A percentile compares a stretch with the other conserved stretches of the same genome.
Conservation (phyloP, 2,113 vertebrate species). For the Macaca nemestrina region DNA sequence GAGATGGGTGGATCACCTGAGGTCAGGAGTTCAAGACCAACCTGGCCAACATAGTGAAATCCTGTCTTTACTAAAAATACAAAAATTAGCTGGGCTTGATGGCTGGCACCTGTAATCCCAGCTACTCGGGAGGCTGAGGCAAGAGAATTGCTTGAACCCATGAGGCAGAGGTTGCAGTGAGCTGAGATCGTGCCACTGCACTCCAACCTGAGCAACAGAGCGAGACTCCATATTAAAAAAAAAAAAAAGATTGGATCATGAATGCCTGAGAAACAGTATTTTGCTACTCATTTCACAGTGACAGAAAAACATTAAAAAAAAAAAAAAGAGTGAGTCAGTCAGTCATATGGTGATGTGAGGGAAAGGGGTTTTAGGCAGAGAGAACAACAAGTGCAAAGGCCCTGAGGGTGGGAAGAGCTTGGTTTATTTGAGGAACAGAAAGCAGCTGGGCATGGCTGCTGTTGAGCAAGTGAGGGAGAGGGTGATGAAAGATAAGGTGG, state of each 20-base stretch:
- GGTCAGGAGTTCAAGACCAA: too few species aligned
- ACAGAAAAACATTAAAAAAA: not conserved
- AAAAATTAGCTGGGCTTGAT: too few species aligned
- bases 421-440: slow-evolving; percentile 16
- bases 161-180: too few species aligned
- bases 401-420: not conserved
- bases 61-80: too few species aligned
- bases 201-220: too few species aligned
- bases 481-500: not conserved
- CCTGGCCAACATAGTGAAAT: too few species aligned
- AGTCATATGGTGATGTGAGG: not conserved
- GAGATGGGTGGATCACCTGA: too few species aligned
- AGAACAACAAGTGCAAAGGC: not conserved
- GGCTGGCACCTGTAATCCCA: too few species aligned
- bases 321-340: not conserved
- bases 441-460: not conserved
- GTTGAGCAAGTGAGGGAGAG: not conserved
- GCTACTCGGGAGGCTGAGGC: too few species aligned
- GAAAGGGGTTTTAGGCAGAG: not conserved
- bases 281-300: not conserved
- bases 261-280: not conserved
- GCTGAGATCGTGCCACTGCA: too few species aligned
- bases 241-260: not conserved
- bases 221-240: too few species aligned
- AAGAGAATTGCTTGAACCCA: too few species aligned